A percentile compares a stretch with the other conserved stretches of the same genome.
phyloP scores from a whole-genome alignment of 2,888 invertebrate species.

The Craniophora ligustri region DNA sequence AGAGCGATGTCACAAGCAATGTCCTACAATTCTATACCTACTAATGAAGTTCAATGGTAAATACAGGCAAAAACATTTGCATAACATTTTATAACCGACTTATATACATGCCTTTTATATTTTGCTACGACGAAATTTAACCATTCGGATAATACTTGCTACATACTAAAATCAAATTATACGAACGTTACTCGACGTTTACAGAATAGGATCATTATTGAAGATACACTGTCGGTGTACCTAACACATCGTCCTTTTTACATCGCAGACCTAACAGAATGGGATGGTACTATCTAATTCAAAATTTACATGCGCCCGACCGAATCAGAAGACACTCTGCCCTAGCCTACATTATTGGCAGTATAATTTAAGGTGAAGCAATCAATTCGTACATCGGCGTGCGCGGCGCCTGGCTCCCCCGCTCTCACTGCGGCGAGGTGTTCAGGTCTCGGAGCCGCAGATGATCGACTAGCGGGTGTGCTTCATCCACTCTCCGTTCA shows the following conservation, averaged over 20 bases:
- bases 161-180: conserved; percentile 56
- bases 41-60: background rate
- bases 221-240: conserved; percentile 50
- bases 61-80: conserved; percentile 1
- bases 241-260: conserved; percentile 64
- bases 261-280: conserved; percentile 66
- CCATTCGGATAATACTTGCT: conserved; percentile 56
- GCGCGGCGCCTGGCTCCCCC: conserved; percentile 48
- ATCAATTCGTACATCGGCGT: conserved; percentile 66
- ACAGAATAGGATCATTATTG: conserved; percentile 39
- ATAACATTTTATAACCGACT: conserved; percentile 30
- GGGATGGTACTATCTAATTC: conserved; percentile 61
- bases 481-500: conserved; percentile 62
- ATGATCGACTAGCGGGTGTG: conserved; percentile 76
- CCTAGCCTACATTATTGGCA: conserved; percentile 66
- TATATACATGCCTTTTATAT: conserved; percentile 30
- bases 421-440: conserved; percentile 75
- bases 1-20: conserved; percentile 21
- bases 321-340: conserved; percentile 70
- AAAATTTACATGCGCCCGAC: conserved; percentile 66
- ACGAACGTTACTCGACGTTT: conserved; percentile 51
- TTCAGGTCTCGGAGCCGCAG: conserved; percentile 77
- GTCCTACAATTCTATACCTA: conserved; percentile 9
- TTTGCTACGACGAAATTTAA: conserved; percentile 48
- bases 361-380: conserved; percentile 72